Base-by-base conservation (phyloP, 92 coral and sea anemone species). In the Pocillopora meandrina region DNA sequence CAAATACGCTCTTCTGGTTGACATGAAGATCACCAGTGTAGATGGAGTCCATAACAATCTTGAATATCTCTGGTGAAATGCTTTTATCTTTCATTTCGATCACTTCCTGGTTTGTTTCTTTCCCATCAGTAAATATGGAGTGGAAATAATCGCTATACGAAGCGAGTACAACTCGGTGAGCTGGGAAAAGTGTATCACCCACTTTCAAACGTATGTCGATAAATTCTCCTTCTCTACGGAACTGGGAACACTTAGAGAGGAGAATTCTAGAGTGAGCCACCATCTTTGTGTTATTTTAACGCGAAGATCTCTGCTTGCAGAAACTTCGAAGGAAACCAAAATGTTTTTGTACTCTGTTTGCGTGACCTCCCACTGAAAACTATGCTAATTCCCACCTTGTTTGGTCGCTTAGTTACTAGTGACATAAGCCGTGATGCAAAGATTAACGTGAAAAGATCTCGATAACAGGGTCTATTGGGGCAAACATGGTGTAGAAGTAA, bases 11-110 rank as follows among this genome's bases (percentile, higher is more conserved):
- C 61, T 63, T 56, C 78, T 82, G 79, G 77, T 72, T 82, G 52
- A 91, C 57, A 56, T 82, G 78, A 33, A 91, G 80, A 36, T 86
- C 87, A 20, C 81, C 91, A 26, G 90, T 88, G 89, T 92, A 94
- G 62, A 93, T 82, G 74, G 84, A 90, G 56, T 87, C 84, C 35
- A 94, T 33, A 2, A 94, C 74, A 18, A 88, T 89, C 26, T 90
- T 90, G 65, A 88, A 86, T 52, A 89, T 91, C 14, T 55, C 71
- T 1, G 87, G 62, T 36, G 74, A 69, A 19, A 94, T 74, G 52
- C 80, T 89, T 17, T 87, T 12, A 33, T 68, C 72, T 34, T 68
- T 68, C 55, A 68, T 42, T 68, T 68, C 72, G 55, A 68, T 68
- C 49, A 68, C 72, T 68, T 68, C 72, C 72, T 68, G 72, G 49